phyloP scores from a whole-genome alignment of 2,888 invertebrate genomes.

The Dolomedes plantarius region DNA sequence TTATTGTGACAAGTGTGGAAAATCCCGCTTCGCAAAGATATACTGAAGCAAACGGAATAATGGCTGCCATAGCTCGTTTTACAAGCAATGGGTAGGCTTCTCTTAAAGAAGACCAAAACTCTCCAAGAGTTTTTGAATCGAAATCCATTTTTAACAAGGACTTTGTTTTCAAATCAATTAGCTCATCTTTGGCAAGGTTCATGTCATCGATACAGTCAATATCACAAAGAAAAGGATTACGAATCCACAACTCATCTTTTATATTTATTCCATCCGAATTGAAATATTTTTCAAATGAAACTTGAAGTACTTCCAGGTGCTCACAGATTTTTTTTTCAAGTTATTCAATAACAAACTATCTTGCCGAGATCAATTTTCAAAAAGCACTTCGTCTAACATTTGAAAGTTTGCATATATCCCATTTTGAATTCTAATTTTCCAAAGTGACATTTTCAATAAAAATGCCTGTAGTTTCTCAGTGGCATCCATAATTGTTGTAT shows the following conservation, averaged over 20 bases:
- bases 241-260: too few species aligned
- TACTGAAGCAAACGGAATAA: constrained; percentile 32
- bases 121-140: neutral
- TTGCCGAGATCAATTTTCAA: constrained; percentile 39
- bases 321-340: too few species aligned
- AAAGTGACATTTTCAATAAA: constrained; percentile 26
- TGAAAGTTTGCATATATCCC: constrained; percentile 42
- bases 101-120: constrained; percentile 10
- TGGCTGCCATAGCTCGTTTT: constrained; percentile 27
- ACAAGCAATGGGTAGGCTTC: constrained; percentile 27
- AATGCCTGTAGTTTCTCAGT: constrained; percentile 31
- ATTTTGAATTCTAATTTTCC: constrained; percentile 28
- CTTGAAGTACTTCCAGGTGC: too few species aligned
- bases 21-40: constrained; percentile 38
- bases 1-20: constrained; percentile 44
- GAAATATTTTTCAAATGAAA: too few species aligned
- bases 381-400: constrained; percentile 47
- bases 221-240: constrained; percentile 28
- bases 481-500: constrained; percentile 28
- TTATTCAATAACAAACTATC: too few species aligned
- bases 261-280: too few species aligned
- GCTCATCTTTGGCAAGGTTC: constrained; percentile 39
- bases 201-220: constrained; percentile 55
- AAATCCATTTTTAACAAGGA: constrained; percentile 41
- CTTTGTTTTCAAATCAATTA: constrained; percentile 42